Base-by-base conservation (phyloP, 35 echinoderm and acorn worm genomes). In the Ptychodera flava region DNA sequence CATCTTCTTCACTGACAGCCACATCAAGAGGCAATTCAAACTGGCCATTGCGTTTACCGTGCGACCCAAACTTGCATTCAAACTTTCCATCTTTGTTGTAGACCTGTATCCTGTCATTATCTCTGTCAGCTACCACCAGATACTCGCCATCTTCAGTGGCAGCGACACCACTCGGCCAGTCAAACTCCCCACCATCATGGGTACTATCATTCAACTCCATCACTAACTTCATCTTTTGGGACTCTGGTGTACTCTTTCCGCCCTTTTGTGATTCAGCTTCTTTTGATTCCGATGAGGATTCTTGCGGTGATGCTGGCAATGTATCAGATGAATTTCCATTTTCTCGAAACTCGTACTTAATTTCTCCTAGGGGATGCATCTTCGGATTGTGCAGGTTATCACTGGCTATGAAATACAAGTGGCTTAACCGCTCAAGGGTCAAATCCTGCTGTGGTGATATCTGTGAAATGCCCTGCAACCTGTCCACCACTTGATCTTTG, bases 101-200 rank as follows among this genome's bases (percentile, higher is more conserved):
- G 1, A 99, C 92, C 82, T 99, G 96, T 38, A 99, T 92, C 28
- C 96, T 87, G 77, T 99, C 96, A 64, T 99, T 99, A 78, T 99
- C 96, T 0, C 96, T 84, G 78, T 99, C 96, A 27, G 94, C 91
- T n/a, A 99, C 92, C 0, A 90, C 96, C 0, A 94, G 81, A 38
- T 99, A 99, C 78, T 99, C 96, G 2, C 96, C 91, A 75, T 99
- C 96, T 30, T 84, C 80, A 14, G 92, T 99, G 30, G 88, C 35
- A 79, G 96, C 93, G 30, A 99, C 96, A 29, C 96, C 96, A 85
- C 96, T 99, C 35, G 96, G 96, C 96, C 96, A 99, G 77, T 99
- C 96, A 83, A 99, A 99, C 78, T 99, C 96, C 0, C 96, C 96
- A 31, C 90, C 96, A 36, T 99, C 96, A 81, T 94, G 90, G 16